Evolutionary conservation across 1,140 invertebrate genomes (phyloP).

Genomic region (Drosophila ogumai): DNA sequence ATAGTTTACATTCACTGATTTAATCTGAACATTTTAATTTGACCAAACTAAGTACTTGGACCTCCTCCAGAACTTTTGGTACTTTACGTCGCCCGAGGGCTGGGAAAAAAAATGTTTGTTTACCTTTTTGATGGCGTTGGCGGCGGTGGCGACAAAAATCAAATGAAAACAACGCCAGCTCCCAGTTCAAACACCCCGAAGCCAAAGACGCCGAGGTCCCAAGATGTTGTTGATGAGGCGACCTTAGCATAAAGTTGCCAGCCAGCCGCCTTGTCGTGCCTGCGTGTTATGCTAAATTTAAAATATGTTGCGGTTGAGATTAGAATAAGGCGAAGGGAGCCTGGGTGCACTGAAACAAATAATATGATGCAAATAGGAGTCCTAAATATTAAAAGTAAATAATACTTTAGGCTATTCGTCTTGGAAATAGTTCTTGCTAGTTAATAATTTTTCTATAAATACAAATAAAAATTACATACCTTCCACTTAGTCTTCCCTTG

Average conservation of each 20-base stretch:
- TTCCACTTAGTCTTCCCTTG: too few species aligned
- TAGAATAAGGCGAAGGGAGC: conserved; percentile 60
- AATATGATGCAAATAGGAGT: neutral
- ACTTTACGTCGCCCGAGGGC: conserved; percentile 20
- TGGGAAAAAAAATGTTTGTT: conserved; percentile 39
- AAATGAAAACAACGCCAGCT: conserved; percentile 65
- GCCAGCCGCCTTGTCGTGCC: conserved; percentile 27
- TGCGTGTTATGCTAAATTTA: conserved; percentile 75
- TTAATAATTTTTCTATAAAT: neutral
- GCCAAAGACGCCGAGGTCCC: conserved; percentile 25
- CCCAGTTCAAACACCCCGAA: conserved; percentile 69
- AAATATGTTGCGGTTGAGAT: conserved; percentile 74
- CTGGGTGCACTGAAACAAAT: conserved; percentile 5
- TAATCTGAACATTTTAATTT: conserved; percentile 16
- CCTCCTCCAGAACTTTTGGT: neutral
- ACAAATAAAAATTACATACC: too few species aligned
- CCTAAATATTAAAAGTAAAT: neutral
- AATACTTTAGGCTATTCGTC: too few species aligned
- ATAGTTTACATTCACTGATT: conserved; percentile 27
- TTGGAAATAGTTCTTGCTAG: neutral
- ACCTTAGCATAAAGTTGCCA: conserved; percentile 62
- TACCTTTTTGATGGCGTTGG: conserved; percentile 65
- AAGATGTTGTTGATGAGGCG: conserved; percentile 56
- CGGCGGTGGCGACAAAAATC: conserved; percentile 62
- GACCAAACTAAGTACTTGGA: conserved; percentile 5